A percentile compares a stretch with the other conserved stretches of the same genome.
Evolutionary conservation across 2,888 invertebrate genomes (phyloP).

Genomic region (Hydriomena furcata): DNA sequence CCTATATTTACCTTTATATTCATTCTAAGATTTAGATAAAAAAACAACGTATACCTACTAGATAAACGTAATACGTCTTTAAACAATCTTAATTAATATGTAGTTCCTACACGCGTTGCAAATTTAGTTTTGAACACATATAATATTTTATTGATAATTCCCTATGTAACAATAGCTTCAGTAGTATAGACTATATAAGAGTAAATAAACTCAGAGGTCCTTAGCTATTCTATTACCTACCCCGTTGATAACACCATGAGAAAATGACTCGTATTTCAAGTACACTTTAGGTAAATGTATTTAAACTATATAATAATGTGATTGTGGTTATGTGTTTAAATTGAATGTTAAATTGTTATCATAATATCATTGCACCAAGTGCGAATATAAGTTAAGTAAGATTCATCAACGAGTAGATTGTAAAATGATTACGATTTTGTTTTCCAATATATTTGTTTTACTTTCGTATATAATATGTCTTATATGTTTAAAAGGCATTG

Average conservation of each 20-base stretch:
- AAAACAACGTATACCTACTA: too few relatives aligned
- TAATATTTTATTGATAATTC: too few relatives aligned
- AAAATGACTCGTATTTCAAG: slow-evolving; percentile 22
- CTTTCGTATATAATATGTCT: slow-evolving; percentile 53
- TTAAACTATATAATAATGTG: slow-evolving; percentile 60
- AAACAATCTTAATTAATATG: too few relatives aligned
- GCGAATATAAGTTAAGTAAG: slow-evolving; percentile 63
- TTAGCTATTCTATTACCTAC: not conserved
- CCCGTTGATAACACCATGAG: slow-evolving; percentile 13
- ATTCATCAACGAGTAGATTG: slow-evolving; percentile 68
- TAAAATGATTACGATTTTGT: slow-evolving; percentile 46
- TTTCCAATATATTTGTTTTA: slow-evolving; percentile 52
- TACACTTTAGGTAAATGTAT: slow-evolving; percentile 38
- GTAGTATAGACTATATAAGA: not conserved
- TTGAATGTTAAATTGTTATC: slow-evolving; percentile 59
- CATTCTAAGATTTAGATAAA: too few relatives aligned
- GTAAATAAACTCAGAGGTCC: not conserved
- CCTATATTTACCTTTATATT: too few relatives aligned
- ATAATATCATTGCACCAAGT: slow-evolving; percentile 74
- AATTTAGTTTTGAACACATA: slow-evolving; percentile 14
- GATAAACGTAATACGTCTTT: too few relatives aligned
- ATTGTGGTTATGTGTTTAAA: slow-evolving; percentile 67
- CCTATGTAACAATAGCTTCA: not conserved
- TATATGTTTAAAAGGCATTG: slow-evolving; percentile 60
- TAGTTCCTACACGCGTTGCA: slow-evolving; percentile 14